Percentiles rank a stretch among this genome's conserved stretches.
These are phyloP conservation scores for Malurus melanocephalus DNA, from an alignment of 2,113 vertebrate species.

Conservation along the genomic window DNA sequence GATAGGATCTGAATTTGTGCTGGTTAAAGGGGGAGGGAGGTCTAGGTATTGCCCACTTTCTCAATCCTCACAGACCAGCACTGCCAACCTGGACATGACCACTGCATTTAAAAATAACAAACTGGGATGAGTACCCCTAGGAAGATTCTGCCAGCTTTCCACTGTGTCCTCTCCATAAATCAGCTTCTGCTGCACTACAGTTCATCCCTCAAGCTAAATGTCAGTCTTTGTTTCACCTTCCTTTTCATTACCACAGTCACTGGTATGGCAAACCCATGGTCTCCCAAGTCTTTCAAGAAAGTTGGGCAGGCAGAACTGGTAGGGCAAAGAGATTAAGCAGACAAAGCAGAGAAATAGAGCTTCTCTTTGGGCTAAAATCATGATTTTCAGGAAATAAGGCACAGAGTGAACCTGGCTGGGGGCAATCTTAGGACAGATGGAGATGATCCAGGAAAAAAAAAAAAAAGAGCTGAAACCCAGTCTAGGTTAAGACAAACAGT, in stretches of 20 bases:
- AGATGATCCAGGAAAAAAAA: neutral
- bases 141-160: neutral
- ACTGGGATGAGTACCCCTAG: neutral
- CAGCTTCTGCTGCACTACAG: neutral
- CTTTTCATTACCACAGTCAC: neutral
- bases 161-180: neutral
- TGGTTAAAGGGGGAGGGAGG: neutral
- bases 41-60: neutral
- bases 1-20: neutral
- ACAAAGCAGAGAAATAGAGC: neutral
- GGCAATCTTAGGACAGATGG: neutral
- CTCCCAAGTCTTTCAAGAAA: neutral
- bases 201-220: neutral
- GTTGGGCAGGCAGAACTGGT: neutral
- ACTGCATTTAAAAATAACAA: neutral
- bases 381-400: neutral
- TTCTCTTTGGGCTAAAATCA: neutral
- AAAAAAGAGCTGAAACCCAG: neutral
- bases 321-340: neutral
- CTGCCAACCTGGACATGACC: rapidly evolving
- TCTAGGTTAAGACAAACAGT: neutral
- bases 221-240: neutral
- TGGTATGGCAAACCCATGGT: neutral
- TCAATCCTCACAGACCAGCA: neutral
- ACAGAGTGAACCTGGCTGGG: neutral